Percentiles rank a stretch among this genome's conserved stretches.
phyloP scores from a whole-genome alignment of 1,140 invertebrate species.

The Papilio xuthus region DNA sequence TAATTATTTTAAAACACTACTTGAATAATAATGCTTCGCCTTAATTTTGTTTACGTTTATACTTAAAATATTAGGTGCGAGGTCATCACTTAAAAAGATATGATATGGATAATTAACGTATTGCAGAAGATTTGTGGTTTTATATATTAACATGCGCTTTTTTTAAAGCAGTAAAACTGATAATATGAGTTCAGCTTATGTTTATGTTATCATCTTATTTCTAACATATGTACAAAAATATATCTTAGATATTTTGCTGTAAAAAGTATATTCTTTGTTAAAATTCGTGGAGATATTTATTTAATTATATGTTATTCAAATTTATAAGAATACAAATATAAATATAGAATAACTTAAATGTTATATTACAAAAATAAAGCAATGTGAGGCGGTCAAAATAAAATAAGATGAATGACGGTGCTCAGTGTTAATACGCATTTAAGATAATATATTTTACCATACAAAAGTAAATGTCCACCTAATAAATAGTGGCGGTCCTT shows the following conservation, averaged over 20 bases:
- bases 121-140: not conserved
- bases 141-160: not conserved
- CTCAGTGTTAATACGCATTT: constrained; percentile 78
- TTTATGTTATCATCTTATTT: too few species aligned
- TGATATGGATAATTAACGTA: not conserved
- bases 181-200: too few species aligned
- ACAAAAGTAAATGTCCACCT: constrained; percentile 75
- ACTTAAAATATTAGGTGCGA: constrained; percentile 14
- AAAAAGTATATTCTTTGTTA: too few species aligned
- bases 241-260: too few species aligned
- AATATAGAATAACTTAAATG: not conserved
- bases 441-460: constrained; percentile 78
- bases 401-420: constrained; percentile 63
- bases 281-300: not conserved
- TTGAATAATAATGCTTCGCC: constrained; percentile 51
- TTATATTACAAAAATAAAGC: constrained; percentile 32
- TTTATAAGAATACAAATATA: not conserved
- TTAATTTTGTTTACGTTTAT: constrained; percentile 23
- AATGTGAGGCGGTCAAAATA: constrained; percentile 42
- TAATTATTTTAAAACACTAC: constrained; percentile 75
- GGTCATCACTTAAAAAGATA: not conserved
- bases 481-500: constrained; percentile 74
- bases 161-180: too few species aligned
- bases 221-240: too few species aligned
- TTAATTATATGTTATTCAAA: not conserved